Evolutionary conservation across 2,113 vertebrate species (phyloP).

Genomic region (Amblyornis subalaris): DNA sequence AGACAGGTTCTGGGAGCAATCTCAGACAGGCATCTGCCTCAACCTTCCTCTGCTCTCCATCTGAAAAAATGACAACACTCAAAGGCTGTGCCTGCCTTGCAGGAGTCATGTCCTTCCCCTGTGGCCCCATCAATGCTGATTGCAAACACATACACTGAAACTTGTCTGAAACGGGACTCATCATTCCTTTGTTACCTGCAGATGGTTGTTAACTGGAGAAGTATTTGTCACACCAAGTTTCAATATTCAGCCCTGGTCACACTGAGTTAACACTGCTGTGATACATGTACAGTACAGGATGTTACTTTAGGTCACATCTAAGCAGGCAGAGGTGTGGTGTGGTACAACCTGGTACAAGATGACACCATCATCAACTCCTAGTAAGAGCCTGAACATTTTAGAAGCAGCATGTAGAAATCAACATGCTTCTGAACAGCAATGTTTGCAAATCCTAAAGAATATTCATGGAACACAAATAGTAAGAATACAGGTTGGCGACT

Average conservation of each 20-base stretch:
- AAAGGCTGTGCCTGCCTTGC: background rate
- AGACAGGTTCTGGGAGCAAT: background rate
- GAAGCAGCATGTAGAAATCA: background rate
- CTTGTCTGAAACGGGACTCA: background rate
- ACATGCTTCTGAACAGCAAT: background rate
- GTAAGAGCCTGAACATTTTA: background rate
- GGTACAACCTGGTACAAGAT: background rate
- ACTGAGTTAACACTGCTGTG: background rate
- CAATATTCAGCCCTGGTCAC: background rate
- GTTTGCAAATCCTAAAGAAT: background rate
- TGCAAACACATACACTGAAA: background rate
- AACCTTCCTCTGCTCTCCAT: background rate
- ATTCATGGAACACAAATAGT: background rate
- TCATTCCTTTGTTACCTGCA: background rate
- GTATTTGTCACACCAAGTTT: background rate
- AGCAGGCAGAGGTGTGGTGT: background rate
- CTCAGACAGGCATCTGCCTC: background rate
- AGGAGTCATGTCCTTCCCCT: rapidly evolving
- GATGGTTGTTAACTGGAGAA: background rate
- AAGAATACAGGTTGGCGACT: background rate
- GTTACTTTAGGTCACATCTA: background rate
- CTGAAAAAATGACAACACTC: background rate
- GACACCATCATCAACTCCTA: background rate
- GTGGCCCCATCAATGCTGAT: background rate
- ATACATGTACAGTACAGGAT: rapidly evolving